Evolutionary conservation across 2,113 vertebrate genomes (phyloP).

Genomic region (Noctilio leporinus): DNA sequence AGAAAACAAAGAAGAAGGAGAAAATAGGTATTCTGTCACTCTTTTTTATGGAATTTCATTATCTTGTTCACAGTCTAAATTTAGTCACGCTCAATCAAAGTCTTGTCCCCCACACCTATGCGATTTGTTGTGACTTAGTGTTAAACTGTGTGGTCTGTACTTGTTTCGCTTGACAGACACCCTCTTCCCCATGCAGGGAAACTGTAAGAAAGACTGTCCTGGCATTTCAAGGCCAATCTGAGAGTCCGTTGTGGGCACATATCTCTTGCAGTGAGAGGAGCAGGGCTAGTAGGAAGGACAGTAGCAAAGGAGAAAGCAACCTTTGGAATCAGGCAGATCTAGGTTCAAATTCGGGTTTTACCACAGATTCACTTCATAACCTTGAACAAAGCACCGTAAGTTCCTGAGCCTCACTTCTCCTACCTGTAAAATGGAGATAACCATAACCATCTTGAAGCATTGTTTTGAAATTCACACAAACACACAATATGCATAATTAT

Average conservation of each 20-base stretch:
- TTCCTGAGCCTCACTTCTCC: background rate
- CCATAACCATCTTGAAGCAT: background rate
- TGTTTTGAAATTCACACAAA: background rate
- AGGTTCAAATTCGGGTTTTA: background rate
- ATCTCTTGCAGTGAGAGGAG: background rate
- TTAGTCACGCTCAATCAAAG: background rate
- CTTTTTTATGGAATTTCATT: background rate
- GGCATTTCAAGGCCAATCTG: background rate
- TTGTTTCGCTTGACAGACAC: background rate
- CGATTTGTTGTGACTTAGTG: background rate
- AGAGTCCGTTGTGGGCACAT: background rate
- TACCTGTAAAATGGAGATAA: background rate
- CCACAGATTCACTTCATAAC: background rate
- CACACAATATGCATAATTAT: background rate
- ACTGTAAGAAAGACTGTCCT: background rate
- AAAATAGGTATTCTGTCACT: background rate
- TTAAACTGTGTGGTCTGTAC: background rate
- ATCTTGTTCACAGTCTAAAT: background rate
- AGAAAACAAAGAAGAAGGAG: no score
- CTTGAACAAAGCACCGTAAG: background rate
- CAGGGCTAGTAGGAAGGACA: accelerated
- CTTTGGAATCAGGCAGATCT: background rate
- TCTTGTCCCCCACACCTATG: background rate
- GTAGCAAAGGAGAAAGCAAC: background rate
- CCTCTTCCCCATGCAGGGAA: background rate